A percentile compares a stretch with the other conserved stretches of the same genome.
These are phyloP conservation scores for Aphyosemion australe DNA, from an alignment of 2,113 vertebrate genomes.

Conservation along the genomic window DNA sequence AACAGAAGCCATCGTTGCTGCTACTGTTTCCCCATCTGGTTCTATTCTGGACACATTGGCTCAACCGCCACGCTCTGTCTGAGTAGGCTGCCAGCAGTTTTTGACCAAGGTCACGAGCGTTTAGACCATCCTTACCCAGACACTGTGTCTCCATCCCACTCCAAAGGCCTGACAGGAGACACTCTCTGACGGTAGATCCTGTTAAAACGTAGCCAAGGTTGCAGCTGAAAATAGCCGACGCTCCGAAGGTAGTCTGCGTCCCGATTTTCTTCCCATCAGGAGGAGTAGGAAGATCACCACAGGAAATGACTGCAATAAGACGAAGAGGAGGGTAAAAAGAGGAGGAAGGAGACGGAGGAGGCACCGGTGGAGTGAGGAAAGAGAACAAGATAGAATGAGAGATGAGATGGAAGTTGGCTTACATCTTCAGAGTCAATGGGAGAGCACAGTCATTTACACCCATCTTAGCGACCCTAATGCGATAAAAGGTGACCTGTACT, in stretches of 20 bases:
- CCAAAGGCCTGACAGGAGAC: constrained; percentile 94
- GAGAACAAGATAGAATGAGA: constrained; percentile 35
- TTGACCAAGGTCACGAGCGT: constrained; percentile 36
- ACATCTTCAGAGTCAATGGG: constrained; percentile 64
- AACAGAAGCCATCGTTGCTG: background rate
- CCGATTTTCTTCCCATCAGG: constrained; percentile 97
- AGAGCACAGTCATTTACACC: constrained; percentile 65
- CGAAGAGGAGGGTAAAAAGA: constrained; percentile 13
- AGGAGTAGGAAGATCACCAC: constrained; percentile 89
- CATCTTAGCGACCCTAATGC: constrained; percentile 53
- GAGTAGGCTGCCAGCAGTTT: constrained; percentile 8
- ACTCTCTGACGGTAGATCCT: constrained; percentile 91
- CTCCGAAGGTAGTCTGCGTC: constrained; percentile 91
- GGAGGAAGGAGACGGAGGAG: constrained; percentile 7
- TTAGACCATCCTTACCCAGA: constrained; percentile 82
- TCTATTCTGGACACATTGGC: constrained; percentile 20
- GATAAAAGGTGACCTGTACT: constrained; percentile 57
- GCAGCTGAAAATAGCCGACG: constrained; percentile 95
- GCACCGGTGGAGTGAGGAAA: constrained; percentile 3
- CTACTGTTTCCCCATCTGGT: constrained; percentile 34
- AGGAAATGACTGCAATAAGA: constrained; percentile 90
- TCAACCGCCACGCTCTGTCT: constrained; percentile 2
- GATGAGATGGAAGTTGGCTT: constrained; percentile 55
- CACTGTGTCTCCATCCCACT: constrained; percentile 90
- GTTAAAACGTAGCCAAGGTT: constrained; percentile 90